Evolutionary conservation across 2,888 invertebrate genomes (phyloP).

Genomic region (Globia sparganii): DNA sequence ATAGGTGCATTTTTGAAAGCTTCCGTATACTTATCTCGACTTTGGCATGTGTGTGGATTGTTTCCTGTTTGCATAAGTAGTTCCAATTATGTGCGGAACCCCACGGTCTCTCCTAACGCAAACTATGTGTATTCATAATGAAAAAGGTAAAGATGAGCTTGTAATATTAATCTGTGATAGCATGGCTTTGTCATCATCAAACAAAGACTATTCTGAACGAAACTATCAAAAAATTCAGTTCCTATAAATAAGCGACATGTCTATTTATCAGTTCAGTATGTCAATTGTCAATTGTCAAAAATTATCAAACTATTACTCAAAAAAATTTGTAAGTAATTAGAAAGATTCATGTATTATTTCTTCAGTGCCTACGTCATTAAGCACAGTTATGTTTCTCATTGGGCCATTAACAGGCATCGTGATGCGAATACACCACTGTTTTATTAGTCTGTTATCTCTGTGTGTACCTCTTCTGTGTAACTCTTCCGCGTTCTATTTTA

Average conservation of each 20-base stretch:
- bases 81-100: neutral
- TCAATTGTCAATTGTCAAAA: neutral
- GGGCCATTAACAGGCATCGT: constrained; percentile 24
- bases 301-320: neutral
- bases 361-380: neutral
- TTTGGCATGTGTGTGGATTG: too few species aligned
- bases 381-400: constrained; percentile 3
- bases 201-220: neutral
- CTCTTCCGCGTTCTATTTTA: constrained; percentile 43
- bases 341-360: neutral
- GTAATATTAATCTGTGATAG: neutral
- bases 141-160: neutral
- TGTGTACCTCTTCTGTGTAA: too few species aligned
- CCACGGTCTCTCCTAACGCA: neutral
- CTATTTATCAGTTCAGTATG: neutral
- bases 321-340: too few species aligned
- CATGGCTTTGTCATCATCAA: neutral
- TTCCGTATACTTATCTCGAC: too few species aligned
- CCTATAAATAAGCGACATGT: neutral
- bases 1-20: too few species aligned
- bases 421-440: constrained; percentile 32
- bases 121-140: neutral
- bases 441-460: constrained; percentile 26
- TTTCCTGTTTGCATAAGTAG: too few species aligned
- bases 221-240: neutral